Conservation (phyloP, 1,140 invertebrate species). For the Drosophila aff. region DNA sequence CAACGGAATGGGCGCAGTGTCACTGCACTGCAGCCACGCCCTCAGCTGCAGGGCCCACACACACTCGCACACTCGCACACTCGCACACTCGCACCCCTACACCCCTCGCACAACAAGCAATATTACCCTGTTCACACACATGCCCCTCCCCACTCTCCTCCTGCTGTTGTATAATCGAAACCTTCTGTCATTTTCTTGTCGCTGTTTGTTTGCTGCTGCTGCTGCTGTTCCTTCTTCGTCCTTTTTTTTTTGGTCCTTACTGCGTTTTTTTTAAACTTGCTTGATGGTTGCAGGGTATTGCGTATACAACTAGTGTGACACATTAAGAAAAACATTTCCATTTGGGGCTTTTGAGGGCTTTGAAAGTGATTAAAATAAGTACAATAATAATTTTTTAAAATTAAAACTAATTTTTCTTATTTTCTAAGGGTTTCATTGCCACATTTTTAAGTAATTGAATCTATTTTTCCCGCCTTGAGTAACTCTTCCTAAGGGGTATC, state of each 20-base stretch:
- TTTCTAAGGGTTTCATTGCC: not conserved
- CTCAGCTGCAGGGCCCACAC: conserved; percentile 27
- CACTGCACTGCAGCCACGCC: conserved; percentile 65
- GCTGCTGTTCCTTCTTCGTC: conserved; percentile 13
- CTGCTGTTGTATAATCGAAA: conserved; percentile 67
- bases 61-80: not conserved
- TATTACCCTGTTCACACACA: conserved; percentile 42
- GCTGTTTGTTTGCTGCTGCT: conserved; percentile 36
- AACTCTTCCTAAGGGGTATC: conserved; percentile 7
- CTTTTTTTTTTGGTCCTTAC: conserved; percentile 12
- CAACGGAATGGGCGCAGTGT: conserved; percentile 70
- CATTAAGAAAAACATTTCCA: not conserved
- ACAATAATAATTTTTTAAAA: too few species aligned
- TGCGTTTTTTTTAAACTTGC: conserved; percentile 31
- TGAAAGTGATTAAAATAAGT: not conserved
- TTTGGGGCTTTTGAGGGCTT: not conserved
- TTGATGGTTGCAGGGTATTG: conserved; percentile 31
- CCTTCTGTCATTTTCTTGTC: conserved; percentile 76
- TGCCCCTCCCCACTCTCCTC: not conserved
- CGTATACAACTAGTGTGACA: conserved; percentile 34
- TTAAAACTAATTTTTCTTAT: not conserved
- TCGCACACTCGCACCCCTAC: not conserved
- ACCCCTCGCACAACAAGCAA: conserved; percentile 27
- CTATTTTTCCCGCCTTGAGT: too few species aligned
- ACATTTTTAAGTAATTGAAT: not conserved